Evolutionary conservation across 2,113 vertebrate species (phyloP), one percentile per base, ranked within the genome.

Genomic region (Eublepharis macularius): DNA sequence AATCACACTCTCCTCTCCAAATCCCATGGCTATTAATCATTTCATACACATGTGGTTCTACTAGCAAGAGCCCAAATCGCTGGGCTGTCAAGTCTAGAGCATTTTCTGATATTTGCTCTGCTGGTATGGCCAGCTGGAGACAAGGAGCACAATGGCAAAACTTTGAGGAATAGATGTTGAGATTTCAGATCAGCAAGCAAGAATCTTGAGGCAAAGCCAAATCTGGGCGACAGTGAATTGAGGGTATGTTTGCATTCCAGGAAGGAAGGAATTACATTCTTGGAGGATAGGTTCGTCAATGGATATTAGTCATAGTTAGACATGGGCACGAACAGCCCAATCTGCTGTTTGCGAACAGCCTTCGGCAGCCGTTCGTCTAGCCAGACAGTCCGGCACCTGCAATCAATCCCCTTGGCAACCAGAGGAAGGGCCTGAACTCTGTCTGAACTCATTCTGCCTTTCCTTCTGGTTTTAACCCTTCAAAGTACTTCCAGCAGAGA

Each of bases 1-100:
- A 45, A 68, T 83, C 69, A 83, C 70, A 45, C 29, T 65, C 36
- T 66, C n/a, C 36, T 54, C 76, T 51, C 68, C 60, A 79, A 74
- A 41, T 73, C 75, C 81, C 80, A 41, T 51, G 34, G 66, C 54
- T 78, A 66, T 87, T 63, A 78, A 74, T 83, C 66, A 83, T 73
- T 63, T 65, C 66, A 78, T 72, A 79, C 68, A 34, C 57, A 43
- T 49, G 60, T 51, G 29, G 54, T 39, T 82, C 73, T 7, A 8
- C 60, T 7, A 45, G 16, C 39, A 45, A 41, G 77, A n/a, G 26
- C 26, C 60, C 39, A 47, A 66, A 69, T 29, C 6, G 24, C 57
- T 10, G 45, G 36, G 69, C 57, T 83, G 54, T 72, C 68, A 79
- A 65, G 34, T 75, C 69, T 9, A 32, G 39, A 43, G 57, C 11